These are phyloP conservation scores for Siderastrea siderea DNA, from an alignment of 92 coral and sea anemone species.

Conservation along the genomic window DNA sequence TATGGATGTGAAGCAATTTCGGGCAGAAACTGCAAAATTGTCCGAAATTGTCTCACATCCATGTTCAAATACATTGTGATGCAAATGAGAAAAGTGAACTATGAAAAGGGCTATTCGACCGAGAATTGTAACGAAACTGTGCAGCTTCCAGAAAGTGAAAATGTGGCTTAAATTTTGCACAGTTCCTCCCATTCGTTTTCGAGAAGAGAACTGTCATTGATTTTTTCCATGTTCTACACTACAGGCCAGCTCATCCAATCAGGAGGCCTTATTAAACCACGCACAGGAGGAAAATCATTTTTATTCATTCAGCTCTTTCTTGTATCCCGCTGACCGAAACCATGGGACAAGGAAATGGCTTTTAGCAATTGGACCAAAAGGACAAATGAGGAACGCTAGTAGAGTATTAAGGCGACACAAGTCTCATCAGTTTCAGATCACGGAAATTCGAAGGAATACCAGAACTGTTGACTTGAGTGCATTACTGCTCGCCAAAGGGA, in stretches of 20 bases:
- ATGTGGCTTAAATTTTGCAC: no score
- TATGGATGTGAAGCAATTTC: no score
- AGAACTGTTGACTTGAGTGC: neutral
- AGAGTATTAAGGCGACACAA: constrained; percentile 25
- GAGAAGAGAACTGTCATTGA: no score
- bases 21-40: no score
- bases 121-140: no score
- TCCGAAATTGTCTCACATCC: no score
- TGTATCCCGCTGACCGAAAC: neutral
- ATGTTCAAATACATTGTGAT: no score
- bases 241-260: constrained; percentile 31
- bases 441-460: constrained; percentile 8
- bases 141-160: no score
- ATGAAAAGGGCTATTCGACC: no score
- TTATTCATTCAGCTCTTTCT: constrained; percentile 36
- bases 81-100: no score
- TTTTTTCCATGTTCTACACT: no score
- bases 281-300: constrained; percentile 38
- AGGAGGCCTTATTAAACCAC: constrained; percentile 23
- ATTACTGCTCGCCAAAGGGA: neutral
- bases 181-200: no score
- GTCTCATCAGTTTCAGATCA: constrained; percentile 41
- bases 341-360: constrained; percentile 23
- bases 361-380: constrained; percentile 39
- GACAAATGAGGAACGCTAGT: constrained; percentile 30